A percentile compares a stretch with the other conserved stretches of the same genome.
Evolutionary conservation across 92 coral and sea anemone species (phyloP).

Genomic region (Umimayanthus chanpuru): DNA sequence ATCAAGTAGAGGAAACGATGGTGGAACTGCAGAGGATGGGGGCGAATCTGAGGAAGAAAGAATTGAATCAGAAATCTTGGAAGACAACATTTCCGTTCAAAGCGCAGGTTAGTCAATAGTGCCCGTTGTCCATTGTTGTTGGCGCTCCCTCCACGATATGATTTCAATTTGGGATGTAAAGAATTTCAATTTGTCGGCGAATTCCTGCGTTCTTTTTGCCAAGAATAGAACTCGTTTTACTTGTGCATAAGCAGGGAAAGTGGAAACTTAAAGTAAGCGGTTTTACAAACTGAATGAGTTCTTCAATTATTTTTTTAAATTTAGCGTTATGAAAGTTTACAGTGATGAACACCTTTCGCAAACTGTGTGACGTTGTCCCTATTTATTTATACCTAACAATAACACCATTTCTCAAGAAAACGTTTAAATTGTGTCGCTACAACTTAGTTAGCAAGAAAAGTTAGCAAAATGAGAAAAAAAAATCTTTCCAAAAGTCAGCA

Average conservation of each 20-base stretch:
- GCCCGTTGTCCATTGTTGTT: conserved; percentile 18
- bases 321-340: conserved; percentile 10
- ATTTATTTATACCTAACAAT: too few species aligned
- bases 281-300: not conserved
- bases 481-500: not conserved
- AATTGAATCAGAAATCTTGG: conserved; percentile 17
- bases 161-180: conserved; percentile 22
- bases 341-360: not conserved
- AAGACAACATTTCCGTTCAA: conserved; percentile 23
- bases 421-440: not conserved
- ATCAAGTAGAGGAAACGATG: conserved; percentile 40
- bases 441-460: not conserved
- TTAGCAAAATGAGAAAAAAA: not conserved
- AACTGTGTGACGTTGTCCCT: conserved; percentile 1
- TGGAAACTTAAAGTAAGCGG: not conserved
- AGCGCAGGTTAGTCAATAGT: conserved; percentile 20
- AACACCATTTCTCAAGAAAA: not conserved
- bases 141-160: not conserved
- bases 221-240: not conserved
- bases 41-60: conserved; percentile 48
- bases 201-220: not conserved
- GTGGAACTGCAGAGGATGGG: conserved; percentile 20
- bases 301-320: not conserved
- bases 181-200: conserved; percentile 14
- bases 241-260: not conserved